phyloP scores from a whole-genome alignment of 2,888 invertebrate genomes.

The Chalcis sispes region DNA sequence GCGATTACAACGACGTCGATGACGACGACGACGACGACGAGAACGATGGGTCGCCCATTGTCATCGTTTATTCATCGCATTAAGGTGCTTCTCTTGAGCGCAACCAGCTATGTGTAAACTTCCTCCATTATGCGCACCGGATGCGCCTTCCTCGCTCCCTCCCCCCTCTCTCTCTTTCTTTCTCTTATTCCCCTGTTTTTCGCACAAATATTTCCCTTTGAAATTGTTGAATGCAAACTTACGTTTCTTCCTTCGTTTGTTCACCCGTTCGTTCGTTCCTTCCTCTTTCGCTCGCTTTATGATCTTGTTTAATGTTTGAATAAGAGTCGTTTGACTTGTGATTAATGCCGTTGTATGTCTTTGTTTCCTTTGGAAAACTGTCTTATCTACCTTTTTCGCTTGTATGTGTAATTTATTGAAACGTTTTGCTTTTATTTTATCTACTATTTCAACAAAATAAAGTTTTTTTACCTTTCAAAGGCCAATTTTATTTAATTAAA shows the following conservation, averaged over 20 bases:
- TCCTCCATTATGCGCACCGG: conserved; percentile 29
- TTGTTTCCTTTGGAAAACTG: no score
- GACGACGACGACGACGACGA: no score
- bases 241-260: background rate
- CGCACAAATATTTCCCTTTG: conserved; percentile 9
- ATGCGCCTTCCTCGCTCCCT: conserved; percentile 12
- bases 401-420: no score
- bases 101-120: conserved; percentile 32
- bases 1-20: no score
- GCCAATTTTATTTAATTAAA: no score
- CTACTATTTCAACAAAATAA: no score
- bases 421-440: no score
- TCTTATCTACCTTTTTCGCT: no score
- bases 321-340: background rate
- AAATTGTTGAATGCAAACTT: background rate
- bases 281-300: background rate
- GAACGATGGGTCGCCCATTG: no score
- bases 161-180: no score
- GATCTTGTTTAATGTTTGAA: background rate
- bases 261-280: background rate
- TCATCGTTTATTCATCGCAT: conserved; percentile 23
- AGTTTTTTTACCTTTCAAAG: no score
- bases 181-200: background rate
- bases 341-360: background rate
- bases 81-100: conserved; percentile 1